These are phyloP conservation scores for Craniophora ligustri DNA, from an alignment of 2,888 invertebrate species.

Conservation along the genomic window DNA sequence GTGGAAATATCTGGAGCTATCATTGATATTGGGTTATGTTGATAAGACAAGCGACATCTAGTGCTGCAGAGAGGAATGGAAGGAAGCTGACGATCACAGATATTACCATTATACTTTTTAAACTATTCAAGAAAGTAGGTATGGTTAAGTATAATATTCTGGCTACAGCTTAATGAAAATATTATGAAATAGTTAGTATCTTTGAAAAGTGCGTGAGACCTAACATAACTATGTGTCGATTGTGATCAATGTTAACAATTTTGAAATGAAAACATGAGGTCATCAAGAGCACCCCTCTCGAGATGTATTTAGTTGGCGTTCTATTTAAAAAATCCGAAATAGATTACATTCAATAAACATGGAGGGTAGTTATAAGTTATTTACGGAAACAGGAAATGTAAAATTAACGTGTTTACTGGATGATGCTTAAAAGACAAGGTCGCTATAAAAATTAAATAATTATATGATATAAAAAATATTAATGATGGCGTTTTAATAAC, in stretches of 20 bases:
- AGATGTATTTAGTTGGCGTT: too few species aligned
- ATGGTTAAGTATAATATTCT: too few species aligned
- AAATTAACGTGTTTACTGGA: too few species aligned
- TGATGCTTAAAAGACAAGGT: too few species aligned
- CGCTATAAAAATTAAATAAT: too few species aligned
- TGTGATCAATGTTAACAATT: slow-evolving; percentile 8
- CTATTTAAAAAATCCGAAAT: too few species aligned
- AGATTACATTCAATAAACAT: background rate
- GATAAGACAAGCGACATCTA: background rate
- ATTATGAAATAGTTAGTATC: slow-evolving; percentile 26
- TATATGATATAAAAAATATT: too few species aligned
- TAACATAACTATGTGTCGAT: background rate
- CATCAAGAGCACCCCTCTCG: too few species aligned
- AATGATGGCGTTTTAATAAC: background rate
- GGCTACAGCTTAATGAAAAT: slow-evolving; percentile 22
- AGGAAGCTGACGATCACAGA: background rate
- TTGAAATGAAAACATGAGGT: background rate
- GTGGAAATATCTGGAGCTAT: background rate
- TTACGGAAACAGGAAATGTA: background rate
- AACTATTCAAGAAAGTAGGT: too few species aligned
- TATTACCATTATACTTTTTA: background rate
- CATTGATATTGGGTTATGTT: background rate
- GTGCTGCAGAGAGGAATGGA: background rate
- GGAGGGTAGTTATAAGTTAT: background rate
- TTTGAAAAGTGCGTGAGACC: slow-evolving; percentile 11